Conservation (phyloP, 1,140 invertebrate species). For the Drosophila quadrilineata region DNA sequence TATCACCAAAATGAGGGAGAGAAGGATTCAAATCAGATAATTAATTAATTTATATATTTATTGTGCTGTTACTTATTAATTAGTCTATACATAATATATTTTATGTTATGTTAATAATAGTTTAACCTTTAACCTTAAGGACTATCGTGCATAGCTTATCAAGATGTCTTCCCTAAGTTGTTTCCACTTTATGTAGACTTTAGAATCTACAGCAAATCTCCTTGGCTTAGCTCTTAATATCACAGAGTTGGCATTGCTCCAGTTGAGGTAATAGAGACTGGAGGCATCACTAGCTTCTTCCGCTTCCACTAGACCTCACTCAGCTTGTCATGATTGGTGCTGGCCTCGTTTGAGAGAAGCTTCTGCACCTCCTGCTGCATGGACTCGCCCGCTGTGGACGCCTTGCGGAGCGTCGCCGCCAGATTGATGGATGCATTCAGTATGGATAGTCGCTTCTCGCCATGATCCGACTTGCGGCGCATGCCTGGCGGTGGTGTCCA, state of each 20-base stretch:
- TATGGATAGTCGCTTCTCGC: slow-evolving; percentile 19
- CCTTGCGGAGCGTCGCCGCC: slow-evolving; percentile 16
- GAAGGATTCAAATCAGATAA: not conserved
- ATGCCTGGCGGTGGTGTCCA: slow-evolving; percentile 32
- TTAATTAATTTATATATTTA: slow-evolving; percentile 12
- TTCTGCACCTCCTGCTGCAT: slow-evolving; percentile 47
- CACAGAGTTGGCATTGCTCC: slow-evolving; percentile 47
- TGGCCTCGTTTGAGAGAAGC: slow-evolving; percentile 13
- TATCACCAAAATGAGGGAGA: not conserved
- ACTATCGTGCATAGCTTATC: slow-evolving; percentile 60
- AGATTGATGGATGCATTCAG: slow-evolving; percentile 10
- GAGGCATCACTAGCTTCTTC: not conserved
- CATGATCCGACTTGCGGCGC: slow-evolving; percentile 35
- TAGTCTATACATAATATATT: slow-evolving; percentile 42
- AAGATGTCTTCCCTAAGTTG: slow-evolving; percentile 74
- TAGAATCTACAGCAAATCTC: slow-evolving; percentile 58
- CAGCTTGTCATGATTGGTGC: not conserved
- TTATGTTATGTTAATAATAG: slow-evolving; percentile 50
- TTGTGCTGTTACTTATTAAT: slow-evolving; percentile 52
- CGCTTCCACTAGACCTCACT: slow-evolving; percentile 17
- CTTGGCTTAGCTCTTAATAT: slow-evolving; percentile 61
- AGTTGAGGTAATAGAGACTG: slow-evolving; percentile 28
- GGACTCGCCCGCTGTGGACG: slow-evolving; percentile 4
- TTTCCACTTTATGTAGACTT: slow-evolving; percentile 70
- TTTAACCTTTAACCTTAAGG: slow-evolving; percentile 53